Evolutionary conservation across 2,797 vertebrate species (phyloP).

Genomic region (Ctenosaura bakeri): DNA sequence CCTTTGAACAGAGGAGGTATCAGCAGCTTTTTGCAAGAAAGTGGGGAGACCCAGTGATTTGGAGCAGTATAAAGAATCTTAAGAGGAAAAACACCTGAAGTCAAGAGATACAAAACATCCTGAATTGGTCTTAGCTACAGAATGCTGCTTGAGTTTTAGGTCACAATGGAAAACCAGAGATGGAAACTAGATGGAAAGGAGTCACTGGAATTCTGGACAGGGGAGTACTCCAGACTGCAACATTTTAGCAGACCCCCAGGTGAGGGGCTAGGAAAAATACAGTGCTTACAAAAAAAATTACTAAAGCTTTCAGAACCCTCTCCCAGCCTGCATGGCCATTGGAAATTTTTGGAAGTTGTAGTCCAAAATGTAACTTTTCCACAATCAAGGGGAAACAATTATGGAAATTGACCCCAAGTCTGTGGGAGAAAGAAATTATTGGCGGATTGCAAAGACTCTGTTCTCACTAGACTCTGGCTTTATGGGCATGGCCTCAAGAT

Average conservation of each 20-base stretch:
- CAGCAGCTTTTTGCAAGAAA: background rate
- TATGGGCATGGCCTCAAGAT: conserved; percentile 77
- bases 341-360: no score
- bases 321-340: no score
- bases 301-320: no score
- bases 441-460: conserved; percentile 77
- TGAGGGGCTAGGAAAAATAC: conserved; percentile 3
- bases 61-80: background rate
- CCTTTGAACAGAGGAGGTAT: background rate
- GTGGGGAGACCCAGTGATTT: background rate
- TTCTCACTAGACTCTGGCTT: conserved; percentile 74
- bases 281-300: no score
- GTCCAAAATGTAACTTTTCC: no score
- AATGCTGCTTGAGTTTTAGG: background rate
- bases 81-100: no score
- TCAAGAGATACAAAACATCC: background rate
- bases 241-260: conserved; percentile 40
- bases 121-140: background rate
- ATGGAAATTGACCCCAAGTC: conserved; percentile 68
- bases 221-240: background rate
- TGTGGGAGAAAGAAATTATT: conserved; percentile 80
- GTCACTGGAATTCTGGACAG: background rate
- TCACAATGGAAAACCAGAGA: background rate
- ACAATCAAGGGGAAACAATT: conserved; percentile 37
- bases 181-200: background rate